Evolutionary conservation across 2,113 vertebrate genomes (phyloP).

Genomic region (Ovibos moschatus): DNA sequence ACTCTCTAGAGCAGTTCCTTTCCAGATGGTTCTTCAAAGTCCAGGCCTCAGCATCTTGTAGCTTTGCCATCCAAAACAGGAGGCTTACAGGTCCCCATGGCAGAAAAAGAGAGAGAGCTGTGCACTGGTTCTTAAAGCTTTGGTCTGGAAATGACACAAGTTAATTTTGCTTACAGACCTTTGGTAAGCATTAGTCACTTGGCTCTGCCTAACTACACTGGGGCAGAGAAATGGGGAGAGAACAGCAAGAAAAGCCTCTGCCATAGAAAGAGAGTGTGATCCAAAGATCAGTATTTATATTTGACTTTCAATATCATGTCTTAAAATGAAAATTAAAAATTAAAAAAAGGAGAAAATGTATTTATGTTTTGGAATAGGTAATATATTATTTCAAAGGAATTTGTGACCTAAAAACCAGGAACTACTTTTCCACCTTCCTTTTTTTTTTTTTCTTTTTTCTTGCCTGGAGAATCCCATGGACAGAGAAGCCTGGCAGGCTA

Average conservation of each 20-base stretch:
- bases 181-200: background rate
- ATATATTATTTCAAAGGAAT: background rate
- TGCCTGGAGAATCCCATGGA: background rate
- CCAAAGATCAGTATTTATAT: background rate
- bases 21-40: background rate
- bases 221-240: background rate
- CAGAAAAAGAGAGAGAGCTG: background rate
- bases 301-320: background rate
- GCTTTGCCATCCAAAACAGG: background rate
- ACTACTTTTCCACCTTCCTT: accelerated
- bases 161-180: background rate
- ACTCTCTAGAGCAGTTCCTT: background rate
- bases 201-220: background rate
- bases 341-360: background rate
- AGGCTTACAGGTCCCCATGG: background rate
- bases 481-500: background rate
- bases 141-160: background rate
- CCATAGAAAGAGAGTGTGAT: background rate
- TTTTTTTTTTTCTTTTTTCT: background rate
- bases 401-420: background rate
- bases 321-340: background rate
- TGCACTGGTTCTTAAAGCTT: background rate
- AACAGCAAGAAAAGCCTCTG: background rate
- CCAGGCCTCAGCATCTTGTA: background rate
- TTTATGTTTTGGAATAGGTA: background rate